Conservation (phyloP, 2,797 vertebrate species). For the Rhabdomys pumilio region DNA sequence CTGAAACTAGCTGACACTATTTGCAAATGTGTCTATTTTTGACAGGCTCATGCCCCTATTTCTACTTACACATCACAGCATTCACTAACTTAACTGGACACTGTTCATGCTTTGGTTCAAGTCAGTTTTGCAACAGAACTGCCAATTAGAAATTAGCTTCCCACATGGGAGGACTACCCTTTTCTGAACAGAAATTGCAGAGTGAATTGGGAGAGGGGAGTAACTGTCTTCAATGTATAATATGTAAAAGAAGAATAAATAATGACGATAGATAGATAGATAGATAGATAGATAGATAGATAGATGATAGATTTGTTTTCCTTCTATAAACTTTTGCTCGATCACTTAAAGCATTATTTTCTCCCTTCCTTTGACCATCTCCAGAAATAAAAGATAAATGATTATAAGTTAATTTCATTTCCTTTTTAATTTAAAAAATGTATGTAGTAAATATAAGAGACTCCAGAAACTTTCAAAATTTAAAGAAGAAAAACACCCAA, state of each 20-base stretch:
- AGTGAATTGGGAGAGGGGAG: background rate
- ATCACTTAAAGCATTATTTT: constrained; percentile 12
- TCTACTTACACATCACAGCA: background rate
- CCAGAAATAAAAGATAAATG: constrained; percentile 9
- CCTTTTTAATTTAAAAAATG: constrained; percentile 28
- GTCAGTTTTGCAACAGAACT: constrained; percentile 5
- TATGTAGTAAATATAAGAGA: background rate
- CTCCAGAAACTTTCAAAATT: background rate
- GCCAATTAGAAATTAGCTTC: background rate
- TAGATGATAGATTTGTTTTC: background rate
- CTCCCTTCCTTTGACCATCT: background rate
- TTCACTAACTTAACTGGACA: background rate
- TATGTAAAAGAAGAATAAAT: background rate
- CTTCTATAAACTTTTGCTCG: background rate
- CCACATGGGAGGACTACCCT: background rate
- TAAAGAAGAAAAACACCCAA: background rate
- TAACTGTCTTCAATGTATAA: background rate
- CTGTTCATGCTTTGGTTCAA: background rate
- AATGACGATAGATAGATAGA: background rate
- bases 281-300: too few relatives aligned
- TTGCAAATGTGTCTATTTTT: background rate
- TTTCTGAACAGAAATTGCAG: background rate
- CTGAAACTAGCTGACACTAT: background rate
- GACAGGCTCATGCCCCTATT: background rate
- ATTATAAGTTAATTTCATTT: background rate